Base-by-base conservation (phyloP, 30 jellyfish, hydroid and myxozoan species). In the Aurelia sp. region DNA sequence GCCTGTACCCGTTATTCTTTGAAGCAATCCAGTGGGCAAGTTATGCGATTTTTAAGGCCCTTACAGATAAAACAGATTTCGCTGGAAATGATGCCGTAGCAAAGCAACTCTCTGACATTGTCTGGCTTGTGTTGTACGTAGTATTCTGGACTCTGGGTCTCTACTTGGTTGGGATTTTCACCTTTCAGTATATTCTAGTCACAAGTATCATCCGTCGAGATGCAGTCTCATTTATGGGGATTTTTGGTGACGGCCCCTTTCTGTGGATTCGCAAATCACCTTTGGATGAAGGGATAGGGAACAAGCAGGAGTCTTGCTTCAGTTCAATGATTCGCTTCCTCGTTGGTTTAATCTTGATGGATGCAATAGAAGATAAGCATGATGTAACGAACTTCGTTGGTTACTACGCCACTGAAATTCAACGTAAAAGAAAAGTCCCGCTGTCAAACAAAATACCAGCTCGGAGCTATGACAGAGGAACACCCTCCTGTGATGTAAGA, bases 21-120 rank as follows among this genome's bases (percentile, higher is more conserved):
- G 97, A 90, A 58, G 67, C 79, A 11, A 71, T 90, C 30, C 97
- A 90, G 59, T 90, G 97, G 97, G 70, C 84, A 3, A 70, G 88
- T 37, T 90, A 83, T 53, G 57, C 37, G 17, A 37, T 70, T 4
- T 84, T 90, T 44, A 51, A 85, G 33, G 20, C 47, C 30, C 16
- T 31, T 13, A 70, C 31, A 9, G 31, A 79, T 15, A 63, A 70
- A 13, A 35, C 27, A 21, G 48, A 68, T 48, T 72, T 84, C 62
- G 88, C 86, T 9, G 90, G 87, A 21, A 73, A 65, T 50, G 60
- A 71, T 11, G 70, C 66, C 9, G 58, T 63, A 37, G 55, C 65
- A 13, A 1, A 66, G 21, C 19, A 30, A 21, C 58, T 90, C 19
- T 80, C 82, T 22, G 72, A 74, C 23, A 40, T 31, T 19, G 51